Evolutionary conservation across 2,888 invertebrate genomes (phyloP), one percentile per base, ranked within the genome.

Genomic region (Drosophila greeni): DNA sequence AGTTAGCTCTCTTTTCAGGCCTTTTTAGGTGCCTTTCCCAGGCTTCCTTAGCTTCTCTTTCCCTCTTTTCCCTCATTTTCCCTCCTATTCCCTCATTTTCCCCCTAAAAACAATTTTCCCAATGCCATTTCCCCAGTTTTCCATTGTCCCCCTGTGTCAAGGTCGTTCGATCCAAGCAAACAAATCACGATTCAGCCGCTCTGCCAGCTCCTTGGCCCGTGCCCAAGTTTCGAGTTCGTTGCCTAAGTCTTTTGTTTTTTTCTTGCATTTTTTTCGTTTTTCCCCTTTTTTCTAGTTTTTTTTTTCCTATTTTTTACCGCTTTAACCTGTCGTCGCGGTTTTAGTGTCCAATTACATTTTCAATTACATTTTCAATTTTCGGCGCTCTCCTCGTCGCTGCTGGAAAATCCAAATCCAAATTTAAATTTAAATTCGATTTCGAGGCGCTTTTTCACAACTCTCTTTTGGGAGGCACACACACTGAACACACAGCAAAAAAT

Each of bases 361-460:
- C 62, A 79, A 75, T 79, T 79, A 82, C 80, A 75, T 79, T 82
- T 70, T 71, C 42, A 70, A 57, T 60, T 65, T 66, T 62, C 45
- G 51, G 18, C 55, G 20, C 8, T 26, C 26, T 42, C 24, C 42
- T 42, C 24, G 9, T 24, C 20, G 16, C 42, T 40, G 40, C 53
- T 49, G 43, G 37, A 59, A 49, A 42, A 51, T 36, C 20, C 31
- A 18, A 61, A 60, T 40, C 34, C 9, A 20, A 51, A 56, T 31
- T 31, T 39, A 23, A 51, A 43, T 58, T n/a, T n/a, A n/a, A n/a
- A n/a, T n/a, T n/a, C n/a, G n/a, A n/a, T n/a, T n/a, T n/a, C 23
- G 40, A 59, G 34, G 11, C 42, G 37, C 29, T 52, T 66, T 65
- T 71, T 60, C 61, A 69, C 73, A 72, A 60, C 51, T 72, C 51